Evolutionary conservation across 2,888 invertebrate genomes (phyloP).

Genomic region (Lydus trimaculatus): DNA sequence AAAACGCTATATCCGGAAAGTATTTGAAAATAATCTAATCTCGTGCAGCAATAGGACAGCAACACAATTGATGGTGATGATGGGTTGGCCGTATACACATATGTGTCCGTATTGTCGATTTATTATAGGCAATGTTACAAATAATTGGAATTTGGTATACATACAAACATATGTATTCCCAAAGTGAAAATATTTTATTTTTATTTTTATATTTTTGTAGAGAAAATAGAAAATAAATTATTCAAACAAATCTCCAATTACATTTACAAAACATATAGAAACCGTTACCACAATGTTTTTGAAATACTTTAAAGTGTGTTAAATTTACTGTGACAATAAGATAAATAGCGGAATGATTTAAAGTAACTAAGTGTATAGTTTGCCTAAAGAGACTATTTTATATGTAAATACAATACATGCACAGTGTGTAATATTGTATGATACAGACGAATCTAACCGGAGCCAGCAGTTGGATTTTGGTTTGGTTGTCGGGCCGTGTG

Average conservation of each 20-base stretch:
- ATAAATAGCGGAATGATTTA: constrained; percentile 44
- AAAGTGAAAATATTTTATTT: background rate
- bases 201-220: background rate
- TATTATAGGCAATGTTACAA: background rate
- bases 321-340: constrained; percentile 43
- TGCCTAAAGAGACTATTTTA: constrained; percentile 46
- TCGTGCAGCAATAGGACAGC: background rate
- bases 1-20: constrained; percentile 4
- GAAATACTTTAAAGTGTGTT: constrained; percentile 28
- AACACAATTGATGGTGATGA: constrained; percentile 2
- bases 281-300: background rate
- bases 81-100: constrained; percentile 1
- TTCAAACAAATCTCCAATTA: constrained; percentile 26
- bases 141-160: background rate
- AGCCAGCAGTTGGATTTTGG: constrained; percentile 28
- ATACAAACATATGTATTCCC: background rate
- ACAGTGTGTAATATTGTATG: constrained; percentile 50
- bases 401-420: constrained; percentile 34
- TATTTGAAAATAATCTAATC: constrained; percentile 7
- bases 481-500: constrained; percentile 35
- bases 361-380: constrained; percentile 45
- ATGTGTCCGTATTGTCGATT: constrained; percentile 1
- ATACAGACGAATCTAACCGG: constrained; percentile 39
- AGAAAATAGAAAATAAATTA: constrained; percentile 18
- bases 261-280: background rate